phyloP scores from a whole-genome alignment of 1,140 invertebrate species.

The Atta texana region DNA sequence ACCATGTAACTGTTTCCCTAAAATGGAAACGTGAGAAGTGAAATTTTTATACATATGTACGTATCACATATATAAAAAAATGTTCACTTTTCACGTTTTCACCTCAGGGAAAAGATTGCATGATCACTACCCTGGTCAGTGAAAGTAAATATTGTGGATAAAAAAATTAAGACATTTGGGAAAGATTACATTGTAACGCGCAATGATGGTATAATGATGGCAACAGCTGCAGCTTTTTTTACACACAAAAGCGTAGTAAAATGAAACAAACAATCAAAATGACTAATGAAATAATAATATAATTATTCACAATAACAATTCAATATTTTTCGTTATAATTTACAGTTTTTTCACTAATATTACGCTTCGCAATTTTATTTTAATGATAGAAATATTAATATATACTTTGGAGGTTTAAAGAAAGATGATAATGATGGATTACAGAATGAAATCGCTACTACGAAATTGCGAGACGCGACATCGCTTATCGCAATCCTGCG shows the following conservation, averaged over 20 bases:
- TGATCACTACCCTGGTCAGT: background rate
- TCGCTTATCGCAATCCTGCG: too few relatives aligned
- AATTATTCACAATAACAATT: background rate
- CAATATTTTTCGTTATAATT: background rate
- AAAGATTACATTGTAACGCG: background rate
- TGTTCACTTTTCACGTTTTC: too few relatives aligned
- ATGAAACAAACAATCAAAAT: background rate
- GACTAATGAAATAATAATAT: background rate
- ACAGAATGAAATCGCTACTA: background rate
- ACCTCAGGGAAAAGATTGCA: too few relatives aligned
- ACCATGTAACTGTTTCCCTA: too few relatives aligned
- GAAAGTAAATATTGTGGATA: background rate
- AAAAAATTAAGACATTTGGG: background rate
- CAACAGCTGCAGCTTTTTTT: background rate
- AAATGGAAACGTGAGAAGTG: too few relatives aligned
- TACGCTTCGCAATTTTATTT: background rate
- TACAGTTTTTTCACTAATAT: background rate
- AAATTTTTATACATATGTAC: too few relatives aligned
- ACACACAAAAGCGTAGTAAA: background rate
- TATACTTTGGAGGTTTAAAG: background rate
- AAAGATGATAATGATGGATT: background rate
- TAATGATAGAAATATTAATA: background rate
- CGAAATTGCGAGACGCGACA: background rate
- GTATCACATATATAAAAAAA: too few relatives aligned
- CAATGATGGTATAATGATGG: too few relatives aligned